A percentile compares a stretch with the other conserved stretches of the same genome.
These are phyloP conservation scores for Cynopterus brachyotis DNA, from an alignment of 2,113 vertebrate species.

Conservation along the genomic window DNA sequence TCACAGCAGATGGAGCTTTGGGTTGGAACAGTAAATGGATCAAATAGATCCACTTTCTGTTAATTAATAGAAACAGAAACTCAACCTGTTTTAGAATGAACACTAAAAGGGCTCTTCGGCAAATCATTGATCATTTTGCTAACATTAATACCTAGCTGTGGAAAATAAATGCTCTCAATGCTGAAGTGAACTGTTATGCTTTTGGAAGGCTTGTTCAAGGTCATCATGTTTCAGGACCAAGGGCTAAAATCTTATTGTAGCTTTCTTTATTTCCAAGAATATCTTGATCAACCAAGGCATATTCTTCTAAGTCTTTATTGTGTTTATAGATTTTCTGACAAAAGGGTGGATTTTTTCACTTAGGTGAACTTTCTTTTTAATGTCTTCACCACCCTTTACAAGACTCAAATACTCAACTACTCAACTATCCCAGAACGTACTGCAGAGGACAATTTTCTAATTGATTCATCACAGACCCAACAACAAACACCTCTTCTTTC, in stretches of 20 bases:
- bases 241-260: slow-evolving; percentile 90
- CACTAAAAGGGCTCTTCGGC: slow-evolving; percentile 97
- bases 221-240: slow-evolving; percentile 88
- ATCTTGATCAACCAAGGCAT: slow-evolving; percentile 91
- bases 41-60: slow-evolving; percentile 89
- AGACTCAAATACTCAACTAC: slow-evolving; percentile 96
- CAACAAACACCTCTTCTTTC: slow-evolving; percentile 97
- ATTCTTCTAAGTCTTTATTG: slow-evolving; percentile 90
- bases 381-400: slow-evolving; percentile 93
- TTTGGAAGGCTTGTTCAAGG: slow-evolving; percentile 83
- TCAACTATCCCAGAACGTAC: slow-evolving; percentile 94
- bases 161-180: slow-evolving; percentile 94
- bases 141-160: slow-evolving; percentile 94
- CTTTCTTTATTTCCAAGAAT: slow-evolving; percentile 90
- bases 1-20: slow-evolving; percentile 92
- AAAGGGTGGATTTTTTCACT: slow-evolving; percentile 92
- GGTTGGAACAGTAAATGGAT: slow-evolving; percentile 94
- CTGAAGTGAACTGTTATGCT: slow-evolving; percentile 83
- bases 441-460: slow-evolving; percentile 91
- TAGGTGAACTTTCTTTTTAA: slow-evolving; percentile 92
- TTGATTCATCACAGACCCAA: slow-evolving; percentile 95
- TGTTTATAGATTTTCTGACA: slow-evolving; percentile 88
- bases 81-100: slow-evolving; percentile 96
- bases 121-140: slow-evolving; percentile 96
- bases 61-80: slow-evolving; percentile 95